Base-by-base conservation (phyloP, 2,888 invertebrate genomes). In the Eupithecia pulchellata region DNA sequence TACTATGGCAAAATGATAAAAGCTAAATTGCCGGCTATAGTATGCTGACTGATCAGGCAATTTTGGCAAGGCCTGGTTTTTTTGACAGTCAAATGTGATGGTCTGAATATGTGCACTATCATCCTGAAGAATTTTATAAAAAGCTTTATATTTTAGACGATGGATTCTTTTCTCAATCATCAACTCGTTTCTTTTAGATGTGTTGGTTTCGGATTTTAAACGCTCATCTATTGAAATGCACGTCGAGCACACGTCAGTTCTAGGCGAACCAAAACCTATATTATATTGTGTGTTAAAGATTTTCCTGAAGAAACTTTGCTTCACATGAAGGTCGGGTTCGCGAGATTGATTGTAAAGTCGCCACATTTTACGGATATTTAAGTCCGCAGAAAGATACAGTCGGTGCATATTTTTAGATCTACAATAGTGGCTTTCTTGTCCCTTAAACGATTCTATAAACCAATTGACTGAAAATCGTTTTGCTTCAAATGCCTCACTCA, bases 1-100 rank as follows among this genome's bases (percentile, higher is more conserved):
- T 67, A 82, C 80, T 32, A 86, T 76, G 17, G 84, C 81, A 70
- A 86, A 84, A 70, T 87, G 84, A 67, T 84, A 85, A 25, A 77
- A 68, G 72, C 79, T 71, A 71, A 39, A 39, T 39, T 39, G 39
- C 39, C 39, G 39, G 39, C 39, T 39, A 39, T 39, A 39, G 39
- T 79, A 79, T 4, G 74, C 72, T 5, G 68, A 69, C 60, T 78
- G 77, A 34, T 78, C 77, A 5, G 76, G 76, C 11, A 79, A 17
- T 68, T 79, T 79, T 1, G 78, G 79, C 14, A 77, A 30, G 0
- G 75, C 57, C 34, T 72, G 76, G 58, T 80, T 80, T 75, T 80
- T 79, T 66, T 80, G 78, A 47, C 80, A 80, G 58, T 79, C 79
- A 64, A 78, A 79, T 29, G 72, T 66, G n/a, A 80, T 57, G 1